phyloP scores from a whole-genome alignment of 1,140 invertebrate species.

The Sminthurinus signatus region DNA sequence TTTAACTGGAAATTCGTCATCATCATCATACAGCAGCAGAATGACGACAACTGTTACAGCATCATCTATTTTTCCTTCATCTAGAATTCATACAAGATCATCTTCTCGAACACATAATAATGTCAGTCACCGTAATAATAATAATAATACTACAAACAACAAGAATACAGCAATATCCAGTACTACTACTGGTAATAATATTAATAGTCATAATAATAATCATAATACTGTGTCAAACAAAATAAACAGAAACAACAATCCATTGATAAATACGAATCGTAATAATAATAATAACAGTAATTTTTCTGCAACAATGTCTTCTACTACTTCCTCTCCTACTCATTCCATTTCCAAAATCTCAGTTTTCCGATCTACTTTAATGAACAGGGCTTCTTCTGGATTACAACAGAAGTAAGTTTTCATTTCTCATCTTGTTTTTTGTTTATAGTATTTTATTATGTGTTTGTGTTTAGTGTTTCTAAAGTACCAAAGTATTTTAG shows the following conservation, averaged over 20 bases:
- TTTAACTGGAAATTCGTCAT: conserved; percentile 14
- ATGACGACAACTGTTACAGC: conserved; percentile 11
- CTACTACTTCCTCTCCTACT: background rate
- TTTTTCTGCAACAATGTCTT: background rate
- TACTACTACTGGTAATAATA: too few species aligned
- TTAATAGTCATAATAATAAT: too few species aligned
- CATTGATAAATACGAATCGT: conserved; percentile 8
- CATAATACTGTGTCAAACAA: conserved; percentile 9
- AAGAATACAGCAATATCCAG: too few species aligned
- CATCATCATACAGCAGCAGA: conserved; percentile 3
- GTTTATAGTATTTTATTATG: background rate
- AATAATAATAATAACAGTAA: conserved; percentile 4
- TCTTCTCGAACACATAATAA: conserved; percentile 18
- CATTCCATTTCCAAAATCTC: conserved; percentile 18
- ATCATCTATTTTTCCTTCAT: conserved; percentile 9
- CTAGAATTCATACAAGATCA: conserved; percentile 18
- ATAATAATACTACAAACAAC: background rate
- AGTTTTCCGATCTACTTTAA: conserved; percentile 20
- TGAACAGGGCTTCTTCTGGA: conserved; percentile 22
- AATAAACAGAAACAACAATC: conserved; percentile 13
- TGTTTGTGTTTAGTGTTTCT: background rate
- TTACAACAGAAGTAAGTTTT: conserved; percentile 29
- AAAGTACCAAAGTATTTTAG: background rate
- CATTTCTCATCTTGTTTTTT: background rate
- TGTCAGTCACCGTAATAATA: too few species aligned